phyloP scores from a whole-genome alignment of 2,888 invertebrate species.

The Tetranychus piercei region DNA sequence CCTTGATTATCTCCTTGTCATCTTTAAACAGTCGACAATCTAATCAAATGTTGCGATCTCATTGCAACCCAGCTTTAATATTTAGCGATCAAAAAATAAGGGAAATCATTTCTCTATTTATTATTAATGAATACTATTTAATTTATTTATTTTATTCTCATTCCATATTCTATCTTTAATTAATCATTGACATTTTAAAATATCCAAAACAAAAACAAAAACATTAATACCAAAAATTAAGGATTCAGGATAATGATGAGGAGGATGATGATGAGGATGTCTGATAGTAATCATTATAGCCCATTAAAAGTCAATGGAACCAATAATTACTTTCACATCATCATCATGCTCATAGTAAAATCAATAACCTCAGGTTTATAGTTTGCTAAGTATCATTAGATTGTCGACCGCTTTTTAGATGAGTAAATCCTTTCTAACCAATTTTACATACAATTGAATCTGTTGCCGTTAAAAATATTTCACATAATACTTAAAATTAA shows the following conservation, averaged over 20 bases:
- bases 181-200: neutral
- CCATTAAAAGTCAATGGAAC: neutral
- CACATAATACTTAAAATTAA: too few relatives aligned
- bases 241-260: neutral
- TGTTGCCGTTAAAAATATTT: neutral
- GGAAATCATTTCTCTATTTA: neutral
- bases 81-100: neutral
- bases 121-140: neutral
- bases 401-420: too few relatives aligned
- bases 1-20: neutral
- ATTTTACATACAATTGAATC: neutral
- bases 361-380: neutral
- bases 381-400: too few relatives aligned
- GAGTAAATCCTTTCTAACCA: too few relatives aligned
- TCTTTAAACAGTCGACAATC: neutral
- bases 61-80: neutral
- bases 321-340: neutral
- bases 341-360: neutral
- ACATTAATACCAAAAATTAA: neutral
- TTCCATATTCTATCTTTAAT: neutral
- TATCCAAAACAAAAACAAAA: neutral
- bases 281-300: neutral
- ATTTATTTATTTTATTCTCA: neutral
- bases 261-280: neutral
- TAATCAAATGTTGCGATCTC: neutral